Evolutionary conservation across 2,113 vertebrate genomes (phyloP).

Genomic region (Cyanocitta stelleri): DNA sequence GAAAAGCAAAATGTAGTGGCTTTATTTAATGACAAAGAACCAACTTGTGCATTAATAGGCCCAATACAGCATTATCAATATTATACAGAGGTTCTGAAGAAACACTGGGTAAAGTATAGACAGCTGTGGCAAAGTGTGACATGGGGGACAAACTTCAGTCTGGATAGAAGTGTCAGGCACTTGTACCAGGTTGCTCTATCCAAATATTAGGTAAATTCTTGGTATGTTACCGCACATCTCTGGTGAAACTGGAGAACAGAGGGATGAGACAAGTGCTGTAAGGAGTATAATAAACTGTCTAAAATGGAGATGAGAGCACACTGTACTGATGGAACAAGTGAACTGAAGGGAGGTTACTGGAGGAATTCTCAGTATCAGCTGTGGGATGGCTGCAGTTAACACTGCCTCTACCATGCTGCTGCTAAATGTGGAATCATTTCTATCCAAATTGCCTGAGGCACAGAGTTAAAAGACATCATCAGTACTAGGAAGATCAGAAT

Average conservation of each 20-base stretch:
- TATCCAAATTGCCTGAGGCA: not conserved
- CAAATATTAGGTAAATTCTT: not conserved
- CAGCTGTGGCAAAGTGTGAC: not conserved
- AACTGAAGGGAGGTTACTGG: slow-evolving; percentile 23
- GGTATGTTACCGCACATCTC: not conserved
- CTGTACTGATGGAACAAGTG: not conserved
- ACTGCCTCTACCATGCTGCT: not conserved
- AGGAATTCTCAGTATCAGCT: slow-evolving; percentile 25
- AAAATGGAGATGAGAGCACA: not conserved
- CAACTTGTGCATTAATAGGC: not conserved
- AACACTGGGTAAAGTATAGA: not conserved
- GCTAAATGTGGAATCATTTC: not conserved
- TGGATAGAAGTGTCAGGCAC: not conserved
- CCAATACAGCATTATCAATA: not conserved
- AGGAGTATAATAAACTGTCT: not conserved
- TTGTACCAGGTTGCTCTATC: not conserved
- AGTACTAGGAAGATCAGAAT: not conserved
- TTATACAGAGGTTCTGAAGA: not conserved
- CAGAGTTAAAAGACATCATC: not conserved
- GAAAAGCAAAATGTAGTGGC: not conserved
- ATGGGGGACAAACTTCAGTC: not conserved
- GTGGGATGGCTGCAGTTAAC: slow-evolving; percentile 2
- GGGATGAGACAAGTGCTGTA: not conserved
- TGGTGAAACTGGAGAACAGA: not conserved
- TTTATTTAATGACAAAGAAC: not conserved